Evolutionary conservation across 2,113 vertebrate species (phyloP), one percentile per base, ranked within the genome.

Genomic region (Genyomyrus donnyi): DNA sequence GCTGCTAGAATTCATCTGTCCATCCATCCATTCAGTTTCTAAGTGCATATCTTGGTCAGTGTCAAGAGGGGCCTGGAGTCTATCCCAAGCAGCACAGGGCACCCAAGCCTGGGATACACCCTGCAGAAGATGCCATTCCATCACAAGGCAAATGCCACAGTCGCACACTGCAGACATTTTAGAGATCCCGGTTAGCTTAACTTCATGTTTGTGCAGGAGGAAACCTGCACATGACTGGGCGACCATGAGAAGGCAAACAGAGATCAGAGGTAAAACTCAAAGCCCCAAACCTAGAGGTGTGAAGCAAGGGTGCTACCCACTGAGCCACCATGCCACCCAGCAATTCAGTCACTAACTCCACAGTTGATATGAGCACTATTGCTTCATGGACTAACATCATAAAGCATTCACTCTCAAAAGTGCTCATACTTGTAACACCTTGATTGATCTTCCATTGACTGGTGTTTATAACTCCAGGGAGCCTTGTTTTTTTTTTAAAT

Each of bases 401-500:
- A 53, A 56, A 53, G 13, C 7, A 87, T 19, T 39, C 15, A 21
- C 50, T 35, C 27, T 15, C 50, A 87, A 56, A 17, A 52, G 31
- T 87, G 15, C 27, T 24, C 85, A 86, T 24, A 83, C 77, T 39
- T 42, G 77, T 24, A 19, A 24, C 48, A n/a, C 8, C 45, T 85
- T 45, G 19, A 84, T 13, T 27, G 48, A 87, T 87, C 49, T 87
- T 50, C 49, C 49, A 11, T 15, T 8, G n/a, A 31, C 13, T 31
- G 13, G 27, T 87, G 48, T 31, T 52, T 46, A n/a, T 3, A 31
- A 50, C 48, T 83, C 31, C 53, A 84, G 49, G 49, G 49, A 52
- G 24, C 85, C 89, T 7, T 42, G 31, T 90, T 90, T 90, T 53
- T 53, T 52, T 53, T 31, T 62, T 19, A 74, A 89, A 52, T 42